phyloP scores from a whole-genome alignment of 2,888 invertebrate species.

The Pomacea canaliculata region DNA sequence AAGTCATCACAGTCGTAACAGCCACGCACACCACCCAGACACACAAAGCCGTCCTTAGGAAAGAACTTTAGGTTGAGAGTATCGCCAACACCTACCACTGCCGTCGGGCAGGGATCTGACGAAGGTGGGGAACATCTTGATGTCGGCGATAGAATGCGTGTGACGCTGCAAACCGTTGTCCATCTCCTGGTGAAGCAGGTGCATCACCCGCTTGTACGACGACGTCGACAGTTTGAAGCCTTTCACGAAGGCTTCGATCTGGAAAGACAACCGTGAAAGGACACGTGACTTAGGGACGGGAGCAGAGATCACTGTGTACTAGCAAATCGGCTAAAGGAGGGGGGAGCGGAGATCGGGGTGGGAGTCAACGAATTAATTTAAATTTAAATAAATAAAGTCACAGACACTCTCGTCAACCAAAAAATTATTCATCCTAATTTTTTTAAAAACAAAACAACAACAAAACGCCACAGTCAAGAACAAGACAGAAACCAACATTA shows the following conservation, averaged over 20 bases:
- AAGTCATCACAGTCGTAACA: no score
- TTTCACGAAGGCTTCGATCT: constrained; percentile 89
- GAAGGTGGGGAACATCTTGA: constrained; percentile 96
- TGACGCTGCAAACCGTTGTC: constrained; percentile 84
- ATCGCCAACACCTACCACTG: constrained; percentile 73
- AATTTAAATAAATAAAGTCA: no score
- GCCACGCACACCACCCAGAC: no score
- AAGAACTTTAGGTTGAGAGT: no score
- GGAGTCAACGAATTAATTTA: not conserved
- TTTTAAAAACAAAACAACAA: no score
- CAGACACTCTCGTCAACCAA: no score
- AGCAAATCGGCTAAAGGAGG: not conserved
- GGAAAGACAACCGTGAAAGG: constrained; percentile 30
- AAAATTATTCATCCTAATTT: no score
- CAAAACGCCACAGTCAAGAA: no score
- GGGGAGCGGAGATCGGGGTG: not conserved
- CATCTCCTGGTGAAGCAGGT: constrained; percentile 82
- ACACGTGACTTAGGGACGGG: not conserved
- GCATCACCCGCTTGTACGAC: constrained; percentile 83
- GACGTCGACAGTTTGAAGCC: constrained; percentile 85
- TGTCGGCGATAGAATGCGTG: constrained; percentile 82
- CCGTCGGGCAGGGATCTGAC: constrained; percentile 96
- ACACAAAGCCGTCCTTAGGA: no score
- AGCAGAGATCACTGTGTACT: not conserved
- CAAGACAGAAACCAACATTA: no score